Evolutionary conservation across 1,140 invertebrate genomes (phyloP).

Genomic region (Chironomus tepperi): DNA sequence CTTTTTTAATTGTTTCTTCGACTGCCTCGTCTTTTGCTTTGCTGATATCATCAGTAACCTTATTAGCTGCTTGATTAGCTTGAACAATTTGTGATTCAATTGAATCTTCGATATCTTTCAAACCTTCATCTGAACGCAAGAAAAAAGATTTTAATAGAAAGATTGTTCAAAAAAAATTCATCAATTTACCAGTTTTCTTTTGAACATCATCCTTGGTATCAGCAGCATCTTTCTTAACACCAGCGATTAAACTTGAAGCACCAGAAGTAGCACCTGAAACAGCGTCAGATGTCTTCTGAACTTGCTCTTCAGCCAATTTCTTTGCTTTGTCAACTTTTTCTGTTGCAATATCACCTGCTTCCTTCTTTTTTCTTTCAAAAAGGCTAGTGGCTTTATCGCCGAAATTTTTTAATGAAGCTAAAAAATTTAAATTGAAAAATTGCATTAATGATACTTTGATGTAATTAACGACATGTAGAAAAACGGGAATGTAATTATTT

Average conservation of each 20-base stretch:
- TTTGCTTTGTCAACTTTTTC: slow-evolving; percentile 47
- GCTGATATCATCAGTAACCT: slow-evolving; percentile 34
- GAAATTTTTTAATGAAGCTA: slow-evolving; percentile 50
- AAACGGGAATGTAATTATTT: too few relatives aligned
- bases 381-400: slow-evolving; percentile 51
- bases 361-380: slow-evolving; percentile 53
- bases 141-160: neutral
- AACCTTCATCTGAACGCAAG: slow-evolving; percentile 35
- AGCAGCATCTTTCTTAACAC: slow-evolving; percentile 31
- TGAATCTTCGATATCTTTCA: slow-evolving; percentile 31
- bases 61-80: slow-evolving; percentile 35
- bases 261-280: slow-evolving; percentile 42
- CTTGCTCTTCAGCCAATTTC: slow-evolving; percentile 48
- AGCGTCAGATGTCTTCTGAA: slow-evolving; percentile 48
- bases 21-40: slow-evolving; percentile 36
- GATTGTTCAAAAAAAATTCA: neutral
- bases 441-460: neutral
- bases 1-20: slow-evolving; percentile 32
- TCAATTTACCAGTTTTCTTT: neutral
- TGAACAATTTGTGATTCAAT: slow-evolving; percentile 36
- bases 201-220: neutral
- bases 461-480: too few relatives aligned
- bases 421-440: slow-evolving; percentile 10
- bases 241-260: slow-evolving; percentile 43
- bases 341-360: slow-evolving; percentile 46